Percentiles rank a stretch among this genome's conserved stretches.
Evolutionary conservation across 2,888 invertebrate genomes (phyloP).

Genomic region (Cinara cedri): DNA sequence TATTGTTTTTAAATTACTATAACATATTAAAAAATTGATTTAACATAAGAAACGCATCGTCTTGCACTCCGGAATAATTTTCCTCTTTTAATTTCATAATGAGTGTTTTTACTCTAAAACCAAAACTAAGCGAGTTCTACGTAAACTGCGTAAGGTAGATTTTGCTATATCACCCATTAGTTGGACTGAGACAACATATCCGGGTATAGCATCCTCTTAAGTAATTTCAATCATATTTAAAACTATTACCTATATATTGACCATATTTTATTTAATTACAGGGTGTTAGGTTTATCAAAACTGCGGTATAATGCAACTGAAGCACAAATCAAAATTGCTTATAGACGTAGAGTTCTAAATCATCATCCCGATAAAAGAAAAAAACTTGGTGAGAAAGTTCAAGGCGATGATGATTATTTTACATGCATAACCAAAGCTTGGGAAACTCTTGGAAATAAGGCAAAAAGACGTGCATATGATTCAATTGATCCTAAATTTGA

Average conservation of each 20-base stretch:
- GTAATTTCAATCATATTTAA: background rate
- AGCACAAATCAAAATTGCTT: constrained; percentile 92
- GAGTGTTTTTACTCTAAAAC: too few relatives aligned
- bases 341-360: constrained; percentile 84
- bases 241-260: background rate
- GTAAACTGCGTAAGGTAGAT: too few relatives aligned
- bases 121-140: too few relatives aligned
- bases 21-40: too few relatives aligned
- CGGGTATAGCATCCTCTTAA: too few relatives aligned
- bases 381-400: constrained; percentile 84
- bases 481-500: constrained; percentile 96
- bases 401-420: constrained; percentile 94
- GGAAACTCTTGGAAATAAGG: constrained; percentile 83
- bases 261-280: constrained; percentile 58
- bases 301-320: constrained; percentile 85
- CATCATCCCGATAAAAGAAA: constrained; percentile 99
- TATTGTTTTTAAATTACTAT: too few relatives aligned
- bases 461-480: constrained; percentile 88
- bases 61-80: too few relatives aligned
- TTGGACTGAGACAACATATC: too few relatives aligned
- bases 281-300: constrained; percentile 85
- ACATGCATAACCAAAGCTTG: constrained; percentile 98
- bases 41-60: too few relatives aligned
- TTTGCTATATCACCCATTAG: too few relatives aligned
- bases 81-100: too few relatives aligned